Percentiles rank a stretch among this genome's conserved stretches.
Evolutionary conservation across 2,888 invertebrate species (phyloP).

Genomic region (Aromia moschata): DNA sequence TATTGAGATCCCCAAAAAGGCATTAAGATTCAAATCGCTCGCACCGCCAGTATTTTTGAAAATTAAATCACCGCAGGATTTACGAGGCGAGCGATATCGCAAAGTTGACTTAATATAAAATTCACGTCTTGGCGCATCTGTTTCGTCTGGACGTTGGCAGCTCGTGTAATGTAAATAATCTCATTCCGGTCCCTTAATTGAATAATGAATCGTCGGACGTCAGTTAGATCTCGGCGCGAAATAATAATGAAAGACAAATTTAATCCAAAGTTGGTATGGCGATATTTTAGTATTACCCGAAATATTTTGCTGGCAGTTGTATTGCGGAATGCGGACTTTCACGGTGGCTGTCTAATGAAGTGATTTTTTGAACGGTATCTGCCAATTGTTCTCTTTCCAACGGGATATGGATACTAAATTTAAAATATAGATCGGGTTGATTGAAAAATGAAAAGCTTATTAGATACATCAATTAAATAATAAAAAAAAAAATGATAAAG

Average conservation of each 20-base stretch:
- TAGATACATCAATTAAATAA: too few relatives aligned
- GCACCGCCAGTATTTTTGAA: neutral
- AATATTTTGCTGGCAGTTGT: too few relatives aligned
- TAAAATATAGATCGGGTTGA: too few relatives aligned
- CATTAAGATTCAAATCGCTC: neutral
- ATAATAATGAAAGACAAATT: neutral
- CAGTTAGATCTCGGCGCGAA: slow-evolving; percentile 1
- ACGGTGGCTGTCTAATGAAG: too few relatives aligned
- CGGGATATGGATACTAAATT: too few relatives aligned
- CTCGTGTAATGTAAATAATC: slow-evolving; percentile 21
- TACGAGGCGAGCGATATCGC: neutral
- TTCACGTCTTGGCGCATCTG: slow-evolving; percentile 25
- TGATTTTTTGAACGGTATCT: too few relatives aligned
- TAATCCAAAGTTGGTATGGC: neutral
- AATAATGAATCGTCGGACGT: slow-evolving; percentile 14
- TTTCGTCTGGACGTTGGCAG: slow-evolving; percentile 14
- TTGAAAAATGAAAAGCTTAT: too few relatives aligned
- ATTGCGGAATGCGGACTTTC: too few relatives aligned
- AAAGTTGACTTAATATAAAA: slow-evolving; percentile 19
- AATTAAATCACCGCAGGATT: slow-evolving; percentile 10
- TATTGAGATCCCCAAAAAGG: too few relatives aligned
- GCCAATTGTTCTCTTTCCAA: too few relatives aligned
- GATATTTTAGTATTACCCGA: too few relatives aligned
- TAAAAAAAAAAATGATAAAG: too few relatives aligned
- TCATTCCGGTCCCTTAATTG: slow-evolving; percentile 20